Base-by-base conservation (phyloP, 2,113 vertebrate species). In the Spilogale gracilis region DNA sequence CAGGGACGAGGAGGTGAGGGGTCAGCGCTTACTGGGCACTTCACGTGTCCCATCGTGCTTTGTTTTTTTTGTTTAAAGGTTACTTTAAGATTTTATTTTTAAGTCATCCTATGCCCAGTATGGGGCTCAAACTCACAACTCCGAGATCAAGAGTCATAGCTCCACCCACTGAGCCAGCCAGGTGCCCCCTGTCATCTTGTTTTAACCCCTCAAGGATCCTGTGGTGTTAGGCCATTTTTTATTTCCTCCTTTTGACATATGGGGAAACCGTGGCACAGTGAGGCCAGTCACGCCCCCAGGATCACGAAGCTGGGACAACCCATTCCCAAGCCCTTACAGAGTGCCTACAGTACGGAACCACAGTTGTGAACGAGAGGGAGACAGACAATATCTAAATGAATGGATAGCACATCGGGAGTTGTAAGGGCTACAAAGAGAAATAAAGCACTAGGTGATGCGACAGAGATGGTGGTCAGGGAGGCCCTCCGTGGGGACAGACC, bases 301-400 rank as follows among this genome's bases (percentile, higher is more conserved):
- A 23, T 54, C 23, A 25, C 0, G 0, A 0, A n/a, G 73, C 50
- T 25, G n/a, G 87, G 56, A 79, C 9, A 43, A 58, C 4, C 43
- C 27, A 11, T n/a, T 83, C 78, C 20, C 1, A 7, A 81, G 43
- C 79, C 50, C 17, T 67, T 8, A n/a, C 6, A 3, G 43, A 76
- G 83, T 1, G 0, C 78, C 82, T 58, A 5, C 3, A 27, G 4
- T n/a, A 58, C 61, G 71, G 21, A n/a, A 71, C 20, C 21, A 58
- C 2, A 52, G 83, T n/a, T 0, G 8, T 32, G 38, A 71, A 52
- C 2, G 21, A 23, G 80, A n/a, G 45, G 30, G 10, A 61, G 9
- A 67, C 0, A 0, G 38, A 32, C 4, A 45, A n/a, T 1, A 81
- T 1, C 14, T 23, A 60, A 38, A 25, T 20, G 9, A 27, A 50